Conservation (phyloP, 2,888 invertebrate species). For the Pachycephus smyrnensis region DNA sequence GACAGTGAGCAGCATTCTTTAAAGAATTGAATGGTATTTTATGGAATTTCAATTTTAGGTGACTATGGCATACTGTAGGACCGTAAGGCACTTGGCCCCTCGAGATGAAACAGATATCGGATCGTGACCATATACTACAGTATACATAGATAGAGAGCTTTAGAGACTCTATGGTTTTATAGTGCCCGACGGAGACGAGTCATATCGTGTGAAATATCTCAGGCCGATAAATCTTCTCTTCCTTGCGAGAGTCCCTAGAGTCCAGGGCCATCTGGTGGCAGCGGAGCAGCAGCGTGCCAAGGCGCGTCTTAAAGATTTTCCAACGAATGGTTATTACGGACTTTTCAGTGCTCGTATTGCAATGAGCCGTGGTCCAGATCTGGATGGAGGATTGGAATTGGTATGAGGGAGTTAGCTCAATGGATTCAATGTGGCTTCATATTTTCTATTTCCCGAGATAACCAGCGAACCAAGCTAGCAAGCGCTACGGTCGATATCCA, state of each 20-base stretch:
- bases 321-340: constrained; percentile 19
- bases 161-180: not conserved
- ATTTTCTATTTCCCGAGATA: constrained; percentile 41
- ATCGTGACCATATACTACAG: not conserved
- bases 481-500: constrained; percentile 41
- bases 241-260: not conserved
- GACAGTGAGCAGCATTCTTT: not conserved
- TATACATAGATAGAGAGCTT: not conserved
- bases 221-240: not conserved
- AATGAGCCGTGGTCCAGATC: constrained; percentile 23
- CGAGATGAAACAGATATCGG: not conserved
- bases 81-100: not conserved
- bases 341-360: constrained; percentile 20
- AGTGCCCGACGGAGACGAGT: not conserved
- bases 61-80: not conserved
- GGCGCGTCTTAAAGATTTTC: not conserved
- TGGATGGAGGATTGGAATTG: constrained; percentile 5
- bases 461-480: constrained; percentile 23
- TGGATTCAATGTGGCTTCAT: constrained; percentile 30
- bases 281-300: not conserved
- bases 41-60: not conserved
- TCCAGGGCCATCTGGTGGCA: not conserved
- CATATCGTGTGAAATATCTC: not conserved
- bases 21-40: not conserved
- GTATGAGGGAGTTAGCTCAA: constrained; percentile 11